Percentiles rank a stretch among this genome's conserved stretches.
phyloP scores from a whole-genome alignment of 2,113 vertebrate genomes.

The Trochalopteron elliotii region DNA sequence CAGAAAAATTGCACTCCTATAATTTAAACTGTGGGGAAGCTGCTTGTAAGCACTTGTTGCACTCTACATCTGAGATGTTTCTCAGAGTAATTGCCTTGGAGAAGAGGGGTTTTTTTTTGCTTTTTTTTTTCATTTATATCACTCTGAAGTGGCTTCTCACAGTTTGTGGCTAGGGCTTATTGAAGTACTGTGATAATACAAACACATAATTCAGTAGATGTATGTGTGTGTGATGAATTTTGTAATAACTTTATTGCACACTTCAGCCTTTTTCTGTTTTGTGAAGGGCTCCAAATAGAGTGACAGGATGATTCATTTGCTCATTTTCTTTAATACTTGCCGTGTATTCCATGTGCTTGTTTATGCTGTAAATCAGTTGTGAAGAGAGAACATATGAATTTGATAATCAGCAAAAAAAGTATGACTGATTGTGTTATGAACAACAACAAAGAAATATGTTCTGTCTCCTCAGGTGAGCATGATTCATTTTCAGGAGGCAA shows the following conservation, averaged over 20 bases:
- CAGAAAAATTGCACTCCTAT: neutral
- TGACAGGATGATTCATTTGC: neutral
- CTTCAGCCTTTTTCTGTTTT: neutral
- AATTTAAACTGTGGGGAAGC: neutral
- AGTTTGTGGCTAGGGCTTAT: neutral
- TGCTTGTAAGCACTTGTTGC: neutral
- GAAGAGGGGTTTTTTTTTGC: neutral
- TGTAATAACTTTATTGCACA: neutral
- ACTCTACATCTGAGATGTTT: neutral
- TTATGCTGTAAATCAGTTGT: neutral
- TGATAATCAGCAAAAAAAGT: neutral
- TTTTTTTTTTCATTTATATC: neutral
- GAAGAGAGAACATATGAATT: neutral
- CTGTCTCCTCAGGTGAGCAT: neutral
- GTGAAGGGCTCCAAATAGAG: neutral
- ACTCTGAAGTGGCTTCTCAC: neutral
- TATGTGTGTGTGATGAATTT: neutral
- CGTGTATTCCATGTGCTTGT: neutral
- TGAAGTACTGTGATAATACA: neutral
- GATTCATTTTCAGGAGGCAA: neutral
- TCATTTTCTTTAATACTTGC: neutral
- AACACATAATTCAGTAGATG: neutral
- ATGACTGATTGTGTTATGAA: neutral
- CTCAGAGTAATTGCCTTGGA: neutral
- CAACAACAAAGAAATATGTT: neutral